Base-by-base conservation (phyloP, 2,113 vertebrate genomes). In the Halichoeres trimaculatus region DNA sequence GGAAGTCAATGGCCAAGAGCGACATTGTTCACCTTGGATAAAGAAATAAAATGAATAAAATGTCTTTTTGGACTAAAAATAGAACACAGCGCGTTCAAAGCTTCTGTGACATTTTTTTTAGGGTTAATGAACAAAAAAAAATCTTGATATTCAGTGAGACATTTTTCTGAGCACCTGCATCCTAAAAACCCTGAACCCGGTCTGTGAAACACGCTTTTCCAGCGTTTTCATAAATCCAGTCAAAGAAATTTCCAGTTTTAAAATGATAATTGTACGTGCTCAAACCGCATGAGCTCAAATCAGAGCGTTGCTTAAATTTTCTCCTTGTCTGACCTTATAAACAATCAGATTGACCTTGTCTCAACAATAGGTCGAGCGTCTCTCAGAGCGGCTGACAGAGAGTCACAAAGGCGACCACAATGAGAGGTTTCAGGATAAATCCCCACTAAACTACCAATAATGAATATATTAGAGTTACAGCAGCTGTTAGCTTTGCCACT, bases 311-410 rank as follows among this genome's bases (percentile, higher is more conserved):
- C 81, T 74, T 75, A 78, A 82, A 85, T 87, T 70, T 86, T 83
- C 72, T 66, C 78, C 52, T 58, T 79, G 81, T 84, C 70, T 87
- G 86, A 91, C 89, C 86, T 79, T 85, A 50, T n/a, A 34, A 85
- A 88, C 86, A 91, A 88, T 90, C 86, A 85, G 70, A 74, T 40
- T 83, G 90, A 89, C 87, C 89, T 84, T 10, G 84, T 57, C 74
- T 71, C 57, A 82, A 90, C 85, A 90, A 90, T 61, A 57, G 85
- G 50, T 59, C 51, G 84, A 88, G 78, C 78, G 68, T 78, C 83
- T 23, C 72, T 66, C 76, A 60, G 63, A 41, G 74, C 66, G 26
- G 51, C 65, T 47, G 59, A 74, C 80, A 10, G 43, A 20, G 50
- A 23, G 61, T 47, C 83, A 80, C 76, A 88, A 83, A 85, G 76